Conservation (phyloP, 2,113 vertebrate species). For the Orthonyx spaldingii region DNA sequence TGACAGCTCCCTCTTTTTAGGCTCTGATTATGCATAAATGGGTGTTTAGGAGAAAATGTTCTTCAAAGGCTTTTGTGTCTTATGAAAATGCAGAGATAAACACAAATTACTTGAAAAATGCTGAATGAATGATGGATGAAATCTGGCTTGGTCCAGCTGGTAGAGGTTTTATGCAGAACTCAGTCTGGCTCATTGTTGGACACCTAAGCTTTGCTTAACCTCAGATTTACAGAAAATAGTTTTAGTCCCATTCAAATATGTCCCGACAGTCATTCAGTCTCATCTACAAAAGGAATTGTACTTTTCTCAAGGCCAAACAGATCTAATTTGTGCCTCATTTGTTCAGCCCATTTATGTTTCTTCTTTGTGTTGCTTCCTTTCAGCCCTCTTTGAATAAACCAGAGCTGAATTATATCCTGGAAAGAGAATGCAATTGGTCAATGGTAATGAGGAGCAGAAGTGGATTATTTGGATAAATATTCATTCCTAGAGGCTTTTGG, state of each 20-base stretch:
- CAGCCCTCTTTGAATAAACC: background rate
- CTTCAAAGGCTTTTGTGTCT: background rate
- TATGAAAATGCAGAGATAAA: background rate
- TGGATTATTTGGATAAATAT: background rate
- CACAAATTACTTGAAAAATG: background rate
- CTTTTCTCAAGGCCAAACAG: conserved; percentile 25
- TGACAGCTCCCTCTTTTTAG: background rate
- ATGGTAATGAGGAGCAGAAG: background rate
- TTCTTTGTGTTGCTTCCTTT: conserved; percentile 3
- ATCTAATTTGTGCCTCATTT: background rate
- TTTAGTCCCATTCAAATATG: conserved; percentile 16
- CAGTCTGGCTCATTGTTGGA: background rate
- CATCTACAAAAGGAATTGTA: conserved; percentile 6
- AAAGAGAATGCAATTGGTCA: background rate
- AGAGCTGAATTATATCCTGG: background rate
- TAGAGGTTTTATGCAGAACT: background rate
- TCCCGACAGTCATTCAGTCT: background rate
- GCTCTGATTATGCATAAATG: background rate
- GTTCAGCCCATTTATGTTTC: conserved; percentile 22
- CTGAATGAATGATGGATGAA: background rate
- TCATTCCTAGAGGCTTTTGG: background rate
- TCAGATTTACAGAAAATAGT: background rate
- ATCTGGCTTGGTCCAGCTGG: background rate
- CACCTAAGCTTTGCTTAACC: background rate
- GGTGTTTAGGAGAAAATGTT: background rate